These are phyloP conservation scores for Cepaea hortensis DNA, from an alignment of 2,888 invertebrate genomes.

Conservation along the genomic window DNA sequence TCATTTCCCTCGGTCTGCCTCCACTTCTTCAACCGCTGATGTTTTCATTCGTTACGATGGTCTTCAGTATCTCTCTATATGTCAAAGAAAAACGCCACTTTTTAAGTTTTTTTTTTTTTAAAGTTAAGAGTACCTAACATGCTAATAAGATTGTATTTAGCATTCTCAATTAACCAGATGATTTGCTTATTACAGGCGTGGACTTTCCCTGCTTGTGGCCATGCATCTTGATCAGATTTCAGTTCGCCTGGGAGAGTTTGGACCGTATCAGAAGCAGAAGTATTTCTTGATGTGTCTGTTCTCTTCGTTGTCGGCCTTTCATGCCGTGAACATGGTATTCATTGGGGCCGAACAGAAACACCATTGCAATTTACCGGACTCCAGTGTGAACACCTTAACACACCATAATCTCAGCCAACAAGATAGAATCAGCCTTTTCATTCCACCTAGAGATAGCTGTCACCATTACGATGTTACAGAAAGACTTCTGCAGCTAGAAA, in stretches of 20 bases:
- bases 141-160: too few species aligned
- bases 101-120: too few species aligned
- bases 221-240: conserved; percentile 77
- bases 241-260: conserved; percentile 90
- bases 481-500: neutral
- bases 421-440: conserved; percentile 25
- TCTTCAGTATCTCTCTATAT: too few species aligned
- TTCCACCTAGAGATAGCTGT: conserved; percentile 38
- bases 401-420: conserved; percentile 28
- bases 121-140: too few species aligned
- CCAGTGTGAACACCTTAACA: conserved; percentile 28
- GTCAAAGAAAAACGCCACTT: too few species aligned
- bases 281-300: conserved; percentile 92
- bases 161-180: too few species aligned
- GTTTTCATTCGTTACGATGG: too few species aligned
- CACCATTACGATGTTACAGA: conserved; percentile 22
- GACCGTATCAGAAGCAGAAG: conserved; percentile 89
- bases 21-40: too few species aligned
- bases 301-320: conserved; percentile 92
- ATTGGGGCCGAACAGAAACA: conserved; percentile 91
- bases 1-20: too few species aligned
- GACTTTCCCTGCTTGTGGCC: too few species aligned
- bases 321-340: conserved; percentile 94
- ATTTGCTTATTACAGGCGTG: too few species aligned
- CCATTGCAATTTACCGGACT: conserved; percentile 81